Base-by-base conservation (phyloP, 1,140 invertebrate species). In the Euura saliciscinereae region DNA sequence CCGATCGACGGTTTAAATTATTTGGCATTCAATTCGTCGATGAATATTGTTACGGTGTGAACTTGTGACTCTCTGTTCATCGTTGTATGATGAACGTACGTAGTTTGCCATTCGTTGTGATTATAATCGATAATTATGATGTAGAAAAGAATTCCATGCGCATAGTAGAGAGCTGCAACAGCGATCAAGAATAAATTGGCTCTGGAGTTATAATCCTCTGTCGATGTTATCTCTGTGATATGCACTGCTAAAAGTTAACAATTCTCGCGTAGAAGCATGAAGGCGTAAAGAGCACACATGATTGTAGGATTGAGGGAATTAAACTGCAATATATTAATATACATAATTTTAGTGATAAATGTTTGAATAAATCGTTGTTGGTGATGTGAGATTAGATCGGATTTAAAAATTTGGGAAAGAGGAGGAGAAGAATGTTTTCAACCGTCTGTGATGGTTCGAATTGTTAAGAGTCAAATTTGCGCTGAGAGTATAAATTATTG, bases 291-390 rank as follows among this genome's bases (percentile, higher is more conserved):
- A 59, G 5, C 51, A 59, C 8, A 59, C 51, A 6, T n/a, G 51
- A n/a, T 59, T 59, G 51, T 59, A 59, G 51, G 13, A 59, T 59
- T 59, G 51, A 59, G 51, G 51, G 51, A 59, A 59, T 59, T 11
- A 59, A 59, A 59, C 51, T 59, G 51, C 51, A 59, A 59, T 59
- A 59, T 59, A 59, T 8, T 59, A 59, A 59, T 59, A 59, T 59
- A n/a, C 13, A n/a, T 59, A 59, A 59, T 59, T 59, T 59, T 59
- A 59, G 51, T 59, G 1, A 59, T 11, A 59, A 59, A 4, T 59
- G 51, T 59, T 59, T 11, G 13, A 59, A 59, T 28, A 28, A 59
- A 59, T 59, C 51, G 51, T 59, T 59, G 51, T 59, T 59, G 51
- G 51, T 59, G 51, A 59, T 59, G 51, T 59, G 13, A n/a, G 51